Percentiles rank a stretch among this genome's conserved stretches.
Evolutionary conservation across 2,888 invertebrate genomes (phyloP).

Genomic region (Cecidostiba fungosa): DNA sequence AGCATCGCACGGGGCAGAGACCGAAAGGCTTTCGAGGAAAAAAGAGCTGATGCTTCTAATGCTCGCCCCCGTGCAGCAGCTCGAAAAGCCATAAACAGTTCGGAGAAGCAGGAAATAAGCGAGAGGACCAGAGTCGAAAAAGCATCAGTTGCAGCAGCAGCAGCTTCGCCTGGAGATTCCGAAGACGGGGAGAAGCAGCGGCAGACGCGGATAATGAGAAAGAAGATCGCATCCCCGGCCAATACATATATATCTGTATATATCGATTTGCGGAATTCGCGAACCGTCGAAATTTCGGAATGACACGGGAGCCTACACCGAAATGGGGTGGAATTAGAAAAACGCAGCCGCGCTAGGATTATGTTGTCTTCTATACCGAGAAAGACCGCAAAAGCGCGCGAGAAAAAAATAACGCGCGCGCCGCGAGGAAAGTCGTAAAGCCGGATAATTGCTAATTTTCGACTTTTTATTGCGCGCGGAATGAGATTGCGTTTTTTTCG

Average conservation of each 20-base stretch:
- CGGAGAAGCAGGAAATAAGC: constrained; percentile 61
- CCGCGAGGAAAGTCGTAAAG: constrained; percentile 55
- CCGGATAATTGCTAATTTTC: constrained; percentile 34
- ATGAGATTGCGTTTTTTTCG: constrained; percentile 36
- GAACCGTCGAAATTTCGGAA: constrained; percentile 53
- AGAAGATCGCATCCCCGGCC: constrained; percentile 30
- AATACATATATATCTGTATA: background rate
- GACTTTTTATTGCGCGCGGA: constrained; percentile 16
- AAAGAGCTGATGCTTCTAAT: constrained; percentile 49
- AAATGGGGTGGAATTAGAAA: constrained; percentile 56
- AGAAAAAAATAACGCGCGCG: constrained; percentile 26
- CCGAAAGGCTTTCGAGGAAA: constrained; percentile 52
- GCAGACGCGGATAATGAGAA: constrained; percentile 61
- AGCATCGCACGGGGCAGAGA: no score
- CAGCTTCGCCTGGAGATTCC: background rate
- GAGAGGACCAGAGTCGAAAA: constrained; percentile 41
- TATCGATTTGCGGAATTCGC: constrained; percentile 60
- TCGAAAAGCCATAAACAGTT: constrained; percentile 64
- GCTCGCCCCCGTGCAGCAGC: constrained; percentile 43
- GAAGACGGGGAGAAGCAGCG: constrained; percentile 46
- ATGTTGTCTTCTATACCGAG: constrained; percentile 46
- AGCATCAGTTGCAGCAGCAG: constrained; percentile 48
- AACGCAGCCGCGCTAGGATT: constrained; percentile 47
- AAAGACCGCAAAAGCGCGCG: constrained; percentile 49
- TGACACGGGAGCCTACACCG: constrained; percentile 43